Conservation (phyloP, 2,888 invertebrate species). For the Stenotaenia linearis region DNA sequence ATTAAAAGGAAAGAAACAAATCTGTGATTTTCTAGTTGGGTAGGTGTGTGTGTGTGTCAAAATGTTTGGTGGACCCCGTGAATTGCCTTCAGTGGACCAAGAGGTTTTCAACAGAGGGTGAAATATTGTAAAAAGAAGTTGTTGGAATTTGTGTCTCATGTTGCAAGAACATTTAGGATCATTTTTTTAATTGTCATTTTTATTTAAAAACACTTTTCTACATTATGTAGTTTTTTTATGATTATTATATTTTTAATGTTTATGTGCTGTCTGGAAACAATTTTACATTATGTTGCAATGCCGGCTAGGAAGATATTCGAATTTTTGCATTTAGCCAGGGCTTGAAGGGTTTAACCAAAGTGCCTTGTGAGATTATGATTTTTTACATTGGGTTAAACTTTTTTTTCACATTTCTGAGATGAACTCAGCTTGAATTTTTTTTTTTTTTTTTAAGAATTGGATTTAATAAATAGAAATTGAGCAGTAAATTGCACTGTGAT, state of each 20-base stretch:
- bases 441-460: not conserved
- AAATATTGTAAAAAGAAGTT: not conserved
- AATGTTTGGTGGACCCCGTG: not conserved
- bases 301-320: not conserved
- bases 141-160: slow-evolving; percentile 8
- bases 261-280: not conserved
- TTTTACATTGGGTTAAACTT: not conserved
- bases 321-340: slow-evolving; percentile 14
- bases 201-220: not conserved
- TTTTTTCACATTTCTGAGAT: not conserved
- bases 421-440: not conserved
- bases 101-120: not conserved
- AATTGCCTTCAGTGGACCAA: not conserved
- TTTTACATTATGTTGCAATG: not conserved
- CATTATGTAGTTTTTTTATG: not conserved
- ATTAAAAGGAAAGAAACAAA: not conserved
- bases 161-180: not conserved
- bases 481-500: not conserved
- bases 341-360: slow-evolving; percentile 7
- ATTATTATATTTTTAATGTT: not conserved
- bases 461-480: not conserved
- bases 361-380: not conserved
- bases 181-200: not conserved
- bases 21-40: not conserved
- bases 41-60: not conserved